Evolutionary conservation across 1,140 invertebrate genomes (phyloP).

Genomic region (Sarcophaga peregrina): DNA sequence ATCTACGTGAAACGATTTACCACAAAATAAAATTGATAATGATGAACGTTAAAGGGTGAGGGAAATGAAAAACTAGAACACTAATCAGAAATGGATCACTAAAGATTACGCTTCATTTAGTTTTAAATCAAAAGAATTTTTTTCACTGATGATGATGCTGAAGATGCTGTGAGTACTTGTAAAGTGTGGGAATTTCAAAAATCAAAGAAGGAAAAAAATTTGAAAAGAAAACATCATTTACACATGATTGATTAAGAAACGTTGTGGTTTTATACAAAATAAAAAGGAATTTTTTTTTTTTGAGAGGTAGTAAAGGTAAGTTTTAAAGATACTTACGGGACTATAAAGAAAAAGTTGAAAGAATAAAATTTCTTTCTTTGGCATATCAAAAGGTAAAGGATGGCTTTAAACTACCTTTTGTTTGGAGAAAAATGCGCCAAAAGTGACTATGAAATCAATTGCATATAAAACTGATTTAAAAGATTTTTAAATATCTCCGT

Average conservation of each 20-base stretch:
- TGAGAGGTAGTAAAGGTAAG: not conserved
- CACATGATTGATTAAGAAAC: constrained; percentile 21
- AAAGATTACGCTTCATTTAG: constrained; percentile 2
- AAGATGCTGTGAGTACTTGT: constrained; percentile 17
- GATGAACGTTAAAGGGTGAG: constrained; percentile 7
- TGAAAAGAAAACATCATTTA: not conserved
- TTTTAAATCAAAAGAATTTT: not conserved
- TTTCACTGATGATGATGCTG: not conserved
- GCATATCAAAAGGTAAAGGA: not conserved
- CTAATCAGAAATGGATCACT: not conserved
- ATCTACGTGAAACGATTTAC: constrained; percentile 13
- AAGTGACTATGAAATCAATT: constrained; percentile 38
- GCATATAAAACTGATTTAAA: constrained; percentile 20
- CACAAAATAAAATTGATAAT: constrained; percentile 10
- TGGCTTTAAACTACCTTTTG: constrained; percentile 23
- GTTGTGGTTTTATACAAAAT: constrained; percentile 35
- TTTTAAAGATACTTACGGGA: not conserved
- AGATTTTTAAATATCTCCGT: constrained; percentile 14
- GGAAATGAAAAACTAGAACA: constrained; percentile 4
- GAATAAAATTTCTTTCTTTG: not conserved
- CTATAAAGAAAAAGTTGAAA: not conserved
- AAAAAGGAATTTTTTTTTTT: not conserved
- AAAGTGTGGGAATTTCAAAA: constrained; percentile 37
- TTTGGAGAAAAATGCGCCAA: constrained; percentile 44
- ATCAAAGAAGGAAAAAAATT: not conserved